Evolutionary conservation across 2,113 vertebrate species (phyloP).

Genomic region (Peromyscus maniculatus): DNA sequence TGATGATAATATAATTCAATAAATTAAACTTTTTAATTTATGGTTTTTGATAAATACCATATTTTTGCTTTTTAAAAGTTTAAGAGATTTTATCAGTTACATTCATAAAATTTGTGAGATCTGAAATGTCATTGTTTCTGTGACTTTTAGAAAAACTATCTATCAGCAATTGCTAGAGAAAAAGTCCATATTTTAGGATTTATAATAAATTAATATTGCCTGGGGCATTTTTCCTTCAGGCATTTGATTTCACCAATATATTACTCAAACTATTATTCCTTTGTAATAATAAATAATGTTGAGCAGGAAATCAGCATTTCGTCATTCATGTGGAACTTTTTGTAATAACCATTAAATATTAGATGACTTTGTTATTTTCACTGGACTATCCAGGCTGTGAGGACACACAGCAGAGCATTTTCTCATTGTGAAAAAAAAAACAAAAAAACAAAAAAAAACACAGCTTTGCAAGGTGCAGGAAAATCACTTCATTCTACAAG

Average conservation of each 20-base stretch:
- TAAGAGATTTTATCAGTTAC: neutral
- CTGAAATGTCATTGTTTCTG: neutral
- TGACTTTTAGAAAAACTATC: neutral
- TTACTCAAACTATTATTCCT: neutral
- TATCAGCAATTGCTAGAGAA: neutral
- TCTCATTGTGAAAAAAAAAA: neutral
- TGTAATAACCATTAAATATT: constrained; percentile 16
- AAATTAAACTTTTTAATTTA: neutral
- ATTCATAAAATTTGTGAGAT: neutral
- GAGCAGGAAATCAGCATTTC: neutral
- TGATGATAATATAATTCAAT: neutral
- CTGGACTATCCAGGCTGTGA: neutral
- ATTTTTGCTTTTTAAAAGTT: neutral
- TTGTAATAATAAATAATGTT: neutral
- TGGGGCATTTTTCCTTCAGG: neutral
- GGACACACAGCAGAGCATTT: neutral
- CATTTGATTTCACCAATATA: neutral
- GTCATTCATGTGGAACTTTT: neutral
- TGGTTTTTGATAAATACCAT: neutral
- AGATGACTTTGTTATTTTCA: neutral
- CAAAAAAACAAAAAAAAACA: neutral
- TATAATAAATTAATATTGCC: neutral
- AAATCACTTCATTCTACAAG: neutral
- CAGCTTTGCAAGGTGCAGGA: neutral
- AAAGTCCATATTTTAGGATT: neutral